These are phyloP conservation scores for Euproctis similis DNA, from an alignment of 2,888 invertebrate genomes.

Conservation along the genomic window DNA sequence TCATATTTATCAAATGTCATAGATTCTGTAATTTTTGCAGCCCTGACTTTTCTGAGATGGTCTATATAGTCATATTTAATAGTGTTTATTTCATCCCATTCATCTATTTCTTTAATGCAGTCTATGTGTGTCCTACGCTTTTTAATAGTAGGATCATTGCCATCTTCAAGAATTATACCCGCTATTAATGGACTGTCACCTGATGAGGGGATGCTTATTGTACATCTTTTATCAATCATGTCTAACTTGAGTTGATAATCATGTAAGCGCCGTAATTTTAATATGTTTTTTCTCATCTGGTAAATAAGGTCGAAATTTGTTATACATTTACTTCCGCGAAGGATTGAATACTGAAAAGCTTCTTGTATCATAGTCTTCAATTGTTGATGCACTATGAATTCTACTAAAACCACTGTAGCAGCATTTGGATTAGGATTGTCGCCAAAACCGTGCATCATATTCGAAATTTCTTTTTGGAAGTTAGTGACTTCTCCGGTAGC, in stretches of 20 bases:
- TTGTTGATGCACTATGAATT: constrained; percentile 89
- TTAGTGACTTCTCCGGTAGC: constrained; percentile 49
- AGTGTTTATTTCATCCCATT: constrained; percentile 72
- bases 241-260: constrained; percentile 81
- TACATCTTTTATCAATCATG: constrained; percentile 50
- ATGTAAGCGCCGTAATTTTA: constrained; percentile 83
- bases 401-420: constrained; percentile 88
- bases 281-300: constrained; percentile 86
- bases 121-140: constrained; percentile 63
- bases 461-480: constrained; percentile 83
- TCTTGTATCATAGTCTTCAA: constrained; percentile 85
- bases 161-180: constrained; percentile 62
- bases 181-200: constrained; percentile 33
- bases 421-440: constrained; percentile 88
- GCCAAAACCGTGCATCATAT: constrained; percentile 96
- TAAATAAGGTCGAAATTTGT: constrained; percentile 84
- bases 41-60: constrained; percentile 75
- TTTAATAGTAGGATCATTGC: constrained; percentile 65
- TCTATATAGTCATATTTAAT: constrained; percentile 74
- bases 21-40: constrained; percentile 72
- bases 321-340: constrained; percentile 77
- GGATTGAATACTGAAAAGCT: constrained; percentile 80
- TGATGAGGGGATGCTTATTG: constrained; percentile 28
- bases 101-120: constrained; percentile 72
- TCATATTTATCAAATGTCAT: constrained; percentile 79